Base-by-base conservation (phyloP, 2,113 vertebrate species). In the Peucedramus taeniatus region DNA sequence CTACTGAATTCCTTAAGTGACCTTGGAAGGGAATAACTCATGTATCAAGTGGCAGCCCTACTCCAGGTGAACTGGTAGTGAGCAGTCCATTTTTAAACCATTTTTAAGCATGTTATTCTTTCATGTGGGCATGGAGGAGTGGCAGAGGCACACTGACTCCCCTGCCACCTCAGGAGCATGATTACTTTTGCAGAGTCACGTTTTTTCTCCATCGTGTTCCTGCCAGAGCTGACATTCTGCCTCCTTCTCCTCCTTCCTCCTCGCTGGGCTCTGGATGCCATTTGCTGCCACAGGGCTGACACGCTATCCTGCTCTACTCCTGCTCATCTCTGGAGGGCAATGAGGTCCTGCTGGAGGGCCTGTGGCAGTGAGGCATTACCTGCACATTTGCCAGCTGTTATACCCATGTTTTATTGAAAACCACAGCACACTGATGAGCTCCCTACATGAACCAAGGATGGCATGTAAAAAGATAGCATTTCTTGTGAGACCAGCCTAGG, bases 41-140 rank as follows among this genome's bases (percentile, higher is more conserved):
- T 5, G 23, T 47, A 65, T 87, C 83, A 64, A 14, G 26, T 75
- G 65, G n/a, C 82, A 87, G 76, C 18, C 16, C 56, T 51, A 12
- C 66, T 33, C 44, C n/a, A 72, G 63, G 71, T 4, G 1, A 70
- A 30, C 64, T 37, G 47, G 23, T 2, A 76, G 61, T 0, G 0
- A 59, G 75, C 8, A 27, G 11, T 16, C n/a, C 47, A 54, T 42
- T n/a, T n/a, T n/a, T 4, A 16, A 42, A 63, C 35, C 37, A 37
- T 59, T 94, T 75, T 61, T 3, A 68, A 84, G 45, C 31, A 66
- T 1, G 0, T 44, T 56, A 35, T 33, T 53, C 42, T 56, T 64
- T 14, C 1, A 1, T 15, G 16, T 9, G 23, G 13, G 37, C 33
- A 10, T 42, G 17, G 31, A 85, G 44, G 59, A 68, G 54, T 40